Evolutionary conservation across 2,888 invertebrate species (phyloP).

Genomic region (Dicranocentrus wangi): DNA sequence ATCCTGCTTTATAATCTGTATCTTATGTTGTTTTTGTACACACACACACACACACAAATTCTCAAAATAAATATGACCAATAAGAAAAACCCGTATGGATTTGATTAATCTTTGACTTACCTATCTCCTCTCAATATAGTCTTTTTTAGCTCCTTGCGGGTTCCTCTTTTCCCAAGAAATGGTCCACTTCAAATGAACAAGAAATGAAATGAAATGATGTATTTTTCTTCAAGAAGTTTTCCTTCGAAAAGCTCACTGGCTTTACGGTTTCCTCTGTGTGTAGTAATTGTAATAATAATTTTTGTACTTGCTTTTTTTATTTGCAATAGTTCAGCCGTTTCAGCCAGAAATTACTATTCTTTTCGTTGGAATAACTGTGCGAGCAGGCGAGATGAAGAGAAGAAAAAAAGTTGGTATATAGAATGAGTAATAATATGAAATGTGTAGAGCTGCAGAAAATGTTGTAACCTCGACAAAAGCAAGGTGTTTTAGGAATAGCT

Average conservation of each 20-base stretch:
- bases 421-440: neutral
- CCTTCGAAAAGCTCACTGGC: too few species aligned
- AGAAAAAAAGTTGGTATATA: neutral
- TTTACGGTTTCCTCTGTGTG: neutral
- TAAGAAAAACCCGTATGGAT: neutral
- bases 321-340: neutral
- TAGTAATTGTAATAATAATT: neutral
- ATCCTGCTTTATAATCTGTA: constrained; percentile 7
- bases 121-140: neutral
- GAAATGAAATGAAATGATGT: too few species aligned
- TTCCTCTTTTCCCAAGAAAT: neutral
- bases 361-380: neutral
- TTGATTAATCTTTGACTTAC: neutral
- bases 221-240: too few species aligned
- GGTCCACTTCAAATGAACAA: neutral
- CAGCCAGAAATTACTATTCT: neutral
- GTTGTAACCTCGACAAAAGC: constrained; percentile 1
- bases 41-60: neutral
- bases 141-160: neutral
- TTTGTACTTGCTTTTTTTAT: neutral
- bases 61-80: constrained; percentile 19
- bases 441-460: neutral
- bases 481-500: neutral
- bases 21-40: neutral
- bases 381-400: too few species aligned